Base-by-base conservation (phyloP, 2,113 vertebrate genomes). In the Cyanocitta stelleri region DNA sequence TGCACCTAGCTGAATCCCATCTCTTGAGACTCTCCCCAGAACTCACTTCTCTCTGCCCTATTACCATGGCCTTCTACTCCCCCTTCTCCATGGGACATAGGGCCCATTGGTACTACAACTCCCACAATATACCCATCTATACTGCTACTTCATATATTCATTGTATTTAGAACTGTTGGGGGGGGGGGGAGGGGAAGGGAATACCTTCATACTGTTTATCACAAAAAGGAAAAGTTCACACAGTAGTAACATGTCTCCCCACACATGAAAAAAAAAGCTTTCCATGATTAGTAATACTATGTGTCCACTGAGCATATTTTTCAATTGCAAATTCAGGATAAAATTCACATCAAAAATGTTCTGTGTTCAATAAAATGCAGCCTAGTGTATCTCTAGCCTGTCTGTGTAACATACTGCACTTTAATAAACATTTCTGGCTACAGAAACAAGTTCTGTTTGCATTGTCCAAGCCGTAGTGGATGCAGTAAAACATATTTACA, bases 401-500 rank as follows among this genome's bases (percentile, higher is more conserved):
- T 55, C 43, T 56, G 14, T 24, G 3, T 64, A 61, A 56, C 4
- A 51, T 29, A 26, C 5, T 76, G 35, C 24, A 32, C 15, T 69
- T 83, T 24, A 79, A 44, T 48, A 88, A 72, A 59, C 9, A 24
- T 48, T 86, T 76, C 58, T 86, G 7, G 52, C 27, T 59, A 30
- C 13, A 69, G 51, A 76, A 96, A 64, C 4, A 83, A 83, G 76
- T 48, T 35, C 63, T 33, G 30, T 56, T 72, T 83, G 27, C 17
- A 11, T 51, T 68, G 49, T 80, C 54, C 63, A 39, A 56, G 24
- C 22, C 26, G 11, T 14, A 68, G 35, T 19, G 21, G 18, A 29
- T 85, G 37, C 46, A 69, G 61, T 27, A 87, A 86, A 78, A 84
- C 26, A 64, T 9, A 93, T 71, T 85, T 73, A 54, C 62, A 90